Evolutionary conservation across 2,888 invertebrate species (phyloP), one percentile per base, ranked within the genome.

Genomic region (Lottia scabra): DNA sequence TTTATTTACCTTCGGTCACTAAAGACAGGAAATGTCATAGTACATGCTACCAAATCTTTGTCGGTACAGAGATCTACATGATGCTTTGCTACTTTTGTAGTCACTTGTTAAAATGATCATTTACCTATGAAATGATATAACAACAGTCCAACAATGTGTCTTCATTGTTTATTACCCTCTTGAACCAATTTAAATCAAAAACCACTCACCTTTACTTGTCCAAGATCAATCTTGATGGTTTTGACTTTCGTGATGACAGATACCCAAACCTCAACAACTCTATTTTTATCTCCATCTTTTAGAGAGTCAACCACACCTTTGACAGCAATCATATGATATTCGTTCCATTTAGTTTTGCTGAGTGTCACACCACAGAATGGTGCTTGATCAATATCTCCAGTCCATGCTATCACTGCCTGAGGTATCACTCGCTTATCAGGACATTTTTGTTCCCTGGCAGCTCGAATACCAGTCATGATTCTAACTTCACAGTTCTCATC

Each of bases 251-350:
- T 73, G 30, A 69, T 74, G 38, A 75, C 48, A 30, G 68, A 15
- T 8, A 70, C 75, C 67, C 63, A 66, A 27, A 80, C 45, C 44
- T 75, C 70, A 15, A 82, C 66, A 10, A 73, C 73, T 27, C 79
- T 67, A 46, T 68, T 73, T 69, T 82, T 79, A 48, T 80, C 75
- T 23, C 74, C 77, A 65, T 82, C 82, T 45, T 76, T 75, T 10
- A 81, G 69, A 15, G 67, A 68, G 67, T 83, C 83, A 38, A 79
- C 66, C 15, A 77, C 76, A 26, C 78, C 81, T 63, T 78, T 75
- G 27, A 83, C 74, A 1, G 48, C 27, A 15, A 81, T 56, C 6
- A 15, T 44, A n/a, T 75, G 65, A 2, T 12, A 48, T 23, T 64
- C 23, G 12, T 70, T 16, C 77, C 77, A 77, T 13, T 23, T 48